A percentile compares a stretch with the other conserved stretches of the same genome.
Evolutionary conservation across 2,797 vertebrate species (phyloP).

Genomic region (Pangasius djambal): DNA sequence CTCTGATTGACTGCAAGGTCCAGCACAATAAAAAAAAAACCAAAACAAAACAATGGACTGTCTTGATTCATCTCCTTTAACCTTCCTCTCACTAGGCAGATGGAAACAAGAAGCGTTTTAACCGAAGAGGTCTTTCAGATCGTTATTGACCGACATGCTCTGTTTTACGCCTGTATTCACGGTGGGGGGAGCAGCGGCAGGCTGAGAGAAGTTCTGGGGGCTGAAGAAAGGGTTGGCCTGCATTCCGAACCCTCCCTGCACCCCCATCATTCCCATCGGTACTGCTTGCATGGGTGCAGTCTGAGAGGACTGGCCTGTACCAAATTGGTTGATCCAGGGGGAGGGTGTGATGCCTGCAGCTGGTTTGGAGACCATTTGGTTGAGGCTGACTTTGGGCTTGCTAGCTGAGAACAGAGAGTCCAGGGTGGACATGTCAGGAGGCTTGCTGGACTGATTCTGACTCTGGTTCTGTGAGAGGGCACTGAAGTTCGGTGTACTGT

Average conservation of each 20-base stretch:
- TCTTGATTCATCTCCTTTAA: background rate
- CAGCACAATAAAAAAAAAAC: slow-evolving; percentile 45
- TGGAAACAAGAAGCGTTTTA: slow-evolving; percentile 65
- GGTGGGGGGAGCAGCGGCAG: slow-evolving; percentile 62
- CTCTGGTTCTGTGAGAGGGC: slow-evolving; percentile 74
- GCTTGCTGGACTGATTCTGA: slow-evolving; percentile 72
- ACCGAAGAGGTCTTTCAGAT: slow-evolving; percentile 97
- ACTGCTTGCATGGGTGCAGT: slow-evolving; percentile 76
- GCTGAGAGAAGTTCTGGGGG: slow-evolving; percentile 93
- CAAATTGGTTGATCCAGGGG: slow-evolving; percentile 91
- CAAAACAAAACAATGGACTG: slow-evolving; percentile 56
- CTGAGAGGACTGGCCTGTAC: slow-evolving; percentile 69
- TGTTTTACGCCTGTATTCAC: slow-evolving; percentile 82
- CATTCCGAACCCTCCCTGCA: slow-evolving; percentile 86
- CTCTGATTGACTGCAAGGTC: slow-evolving; percentile 28
- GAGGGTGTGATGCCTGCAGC: slow-evolving; percentile 62
- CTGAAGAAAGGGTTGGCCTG: slow-evolving; percentile 97
- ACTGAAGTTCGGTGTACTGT: slow-evolving; percentile 84
- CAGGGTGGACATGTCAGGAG: slow-evolving; percentile 86
- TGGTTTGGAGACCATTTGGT: slow-evolving; percentile 86
- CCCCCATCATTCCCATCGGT: slow-evolving; percentile 70
- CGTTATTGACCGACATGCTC: slow-evolving; percentile 89
- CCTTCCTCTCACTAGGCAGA: background rate
- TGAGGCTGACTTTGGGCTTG: slow-evolving; percentile 94
- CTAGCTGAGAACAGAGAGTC: slow-evolving; percentile 91